These are phyloP conservation scores for Epiblema foenella DNA, from an alignment of 2,888 invertebrate species.

Conservation along the genomic window DNA sequence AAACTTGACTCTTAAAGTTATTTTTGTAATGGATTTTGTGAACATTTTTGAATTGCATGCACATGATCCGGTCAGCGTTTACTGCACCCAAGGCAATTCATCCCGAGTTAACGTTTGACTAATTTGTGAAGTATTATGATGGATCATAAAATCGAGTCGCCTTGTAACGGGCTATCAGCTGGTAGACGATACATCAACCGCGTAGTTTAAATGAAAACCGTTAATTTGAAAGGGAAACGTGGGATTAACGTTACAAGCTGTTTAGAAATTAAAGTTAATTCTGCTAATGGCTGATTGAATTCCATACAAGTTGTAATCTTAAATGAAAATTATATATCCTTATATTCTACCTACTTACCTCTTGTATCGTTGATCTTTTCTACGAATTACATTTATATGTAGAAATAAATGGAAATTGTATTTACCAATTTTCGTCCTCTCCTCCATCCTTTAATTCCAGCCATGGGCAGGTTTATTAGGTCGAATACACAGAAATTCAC, in stretches of 20 bases:
- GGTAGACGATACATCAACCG: constrained; percentile 53
- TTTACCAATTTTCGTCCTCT: neutral
- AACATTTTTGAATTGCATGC: constrained; percentile 67
- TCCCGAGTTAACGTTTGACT: constrained; percentile 81
- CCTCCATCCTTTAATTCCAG: neutral
- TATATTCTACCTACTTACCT: neutral
- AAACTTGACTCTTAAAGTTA: constrained; percentile 45
- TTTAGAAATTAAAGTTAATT: constrained; percentile 29
- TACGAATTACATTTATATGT: no score
- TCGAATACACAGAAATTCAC: neutral
- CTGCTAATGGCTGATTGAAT: neutral
- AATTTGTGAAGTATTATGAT: constrained; percentile 81
- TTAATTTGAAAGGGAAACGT: constrained; percentile 21
- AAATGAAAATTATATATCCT: no score
- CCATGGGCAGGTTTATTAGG: neutral
- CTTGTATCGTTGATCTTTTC: no score
- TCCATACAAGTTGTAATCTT: neutral
- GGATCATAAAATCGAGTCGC: constrained; percentile 69
- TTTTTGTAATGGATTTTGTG: constrained; percentile 42
- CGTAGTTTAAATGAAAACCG: constrained; percentile 44
- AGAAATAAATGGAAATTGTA: neutral
- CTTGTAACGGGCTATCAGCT: constrained; percentile 68
- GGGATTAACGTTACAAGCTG: neutral
- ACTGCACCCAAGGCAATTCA: constrained; percentile 81
- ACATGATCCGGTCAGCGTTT: constrained; percentile 75